A percentile compares a stretch with the other conserved stretches of the same genome.
Evolutionary conservation across 1,140 invertebrate species (phyloP).

Genomic region (Cotesia chilonis): DNA sequence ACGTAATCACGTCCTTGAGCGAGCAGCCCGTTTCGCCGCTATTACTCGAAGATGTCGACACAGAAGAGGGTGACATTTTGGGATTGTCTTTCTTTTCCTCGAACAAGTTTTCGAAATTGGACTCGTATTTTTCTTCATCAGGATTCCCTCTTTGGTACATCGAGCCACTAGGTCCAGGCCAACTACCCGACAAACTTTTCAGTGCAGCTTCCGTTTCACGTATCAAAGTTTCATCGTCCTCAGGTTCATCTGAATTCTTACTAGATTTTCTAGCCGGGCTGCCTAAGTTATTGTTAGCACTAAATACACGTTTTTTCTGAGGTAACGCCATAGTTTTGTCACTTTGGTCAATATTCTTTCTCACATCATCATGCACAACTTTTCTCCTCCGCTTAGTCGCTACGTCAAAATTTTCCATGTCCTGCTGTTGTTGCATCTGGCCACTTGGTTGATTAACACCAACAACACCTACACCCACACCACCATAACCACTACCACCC

Average conservation of each 20-base stretch:
- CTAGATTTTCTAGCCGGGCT: slow-evolving; percentile 67
- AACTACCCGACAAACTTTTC: slow-evolving; percentile 83
- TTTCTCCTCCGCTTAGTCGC: slow-evolving; percentile 65
- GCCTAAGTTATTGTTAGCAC: slow-evolving; percentile 53
- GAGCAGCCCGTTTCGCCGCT: slow-evolving; percentile 71
- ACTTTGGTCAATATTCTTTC: slow-evolving; percentile 57
- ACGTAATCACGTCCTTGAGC: slow-evolving; percentile 73
- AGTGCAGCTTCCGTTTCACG: slow-evolving; percentile 86
- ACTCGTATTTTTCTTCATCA: slow-evolving; percentile 76
- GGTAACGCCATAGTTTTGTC: slow-evolving; percentile 62
- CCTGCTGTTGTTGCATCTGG: slow-evolving; percentile 47
- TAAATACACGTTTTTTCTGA: slow-evolving; percentile 71
- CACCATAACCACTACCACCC: slow-evolving; percentile 26
- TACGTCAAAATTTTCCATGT: slow-evolving; percentile 61
- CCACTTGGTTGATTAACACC: slow-evolving; percentile 17
- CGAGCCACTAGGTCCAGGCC: slow-evolving; percentile 74
- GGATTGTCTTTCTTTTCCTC: slow-evolving; percentile 78
- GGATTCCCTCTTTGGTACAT: slow-evolving; percentile 72
- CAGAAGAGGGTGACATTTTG: slow-evolving; percentile 73
- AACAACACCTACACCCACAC: slow-evolving; percentile 16
- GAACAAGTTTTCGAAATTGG: slow-evolving; percentile 84
- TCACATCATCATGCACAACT: slow-evolving; percentile 58
- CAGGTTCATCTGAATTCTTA: slow-evolving; percentile 65
- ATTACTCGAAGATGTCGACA: slow-evolving; percentile 69
- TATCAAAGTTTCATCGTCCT: slow-evolving; percentile 82